A percentile compares a stretch with the other conserved stretches of the same genome.
phyloP scores from a whole-genome alignment of 2,113 vertebrate genomes.

The Geococcyx californianus region DNA sequence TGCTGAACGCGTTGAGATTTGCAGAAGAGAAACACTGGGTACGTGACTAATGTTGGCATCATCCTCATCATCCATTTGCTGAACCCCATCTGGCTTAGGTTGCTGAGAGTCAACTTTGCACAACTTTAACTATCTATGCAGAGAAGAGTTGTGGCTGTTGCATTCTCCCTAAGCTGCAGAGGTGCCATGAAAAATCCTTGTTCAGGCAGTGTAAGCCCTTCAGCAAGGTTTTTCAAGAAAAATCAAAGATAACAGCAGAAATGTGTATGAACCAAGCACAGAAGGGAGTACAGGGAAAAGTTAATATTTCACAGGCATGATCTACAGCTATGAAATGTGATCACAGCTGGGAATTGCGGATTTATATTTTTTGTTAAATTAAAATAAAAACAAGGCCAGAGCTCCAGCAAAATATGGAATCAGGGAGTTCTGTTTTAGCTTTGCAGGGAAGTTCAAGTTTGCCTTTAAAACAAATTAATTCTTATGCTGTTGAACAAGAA shows the following conservation, averaged over 20 bases:
- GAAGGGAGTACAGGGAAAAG: background rate
- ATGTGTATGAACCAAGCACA: background rate
- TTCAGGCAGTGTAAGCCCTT: background rate
- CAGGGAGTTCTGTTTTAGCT: background rate
- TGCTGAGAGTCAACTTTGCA: conserved; percentile 14
- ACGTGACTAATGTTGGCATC: background rate
- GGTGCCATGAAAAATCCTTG: background rate
- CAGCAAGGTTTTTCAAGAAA: background rate
- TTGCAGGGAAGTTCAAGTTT: conserved; percentile 1
- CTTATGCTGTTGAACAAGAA: background rate
- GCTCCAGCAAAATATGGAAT: conserved; percentile 4
- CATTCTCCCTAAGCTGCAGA: background rate
- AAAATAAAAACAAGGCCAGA: conserved; percentile 1
- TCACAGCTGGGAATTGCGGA: background rate
- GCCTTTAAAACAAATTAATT: conserved; percentile 41
- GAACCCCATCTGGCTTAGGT: background rate
- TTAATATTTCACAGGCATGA: conserved; percentile 1
- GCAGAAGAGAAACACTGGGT: background rate
- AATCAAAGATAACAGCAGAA: background rate
- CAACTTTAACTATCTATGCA: background rate
- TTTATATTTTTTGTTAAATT: conserved; percentile 24
- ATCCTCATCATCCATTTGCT: background rate
- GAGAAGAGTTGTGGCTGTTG: background rate
- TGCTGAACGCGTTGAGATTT: background rate
- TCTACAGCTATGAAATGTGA: background rate